Percentiles rank a stretch among this genome's conserved stretches.
Conservation (phyloP, 1,140 invertebrate species). For the Neodiprion fabricii region DNA sequence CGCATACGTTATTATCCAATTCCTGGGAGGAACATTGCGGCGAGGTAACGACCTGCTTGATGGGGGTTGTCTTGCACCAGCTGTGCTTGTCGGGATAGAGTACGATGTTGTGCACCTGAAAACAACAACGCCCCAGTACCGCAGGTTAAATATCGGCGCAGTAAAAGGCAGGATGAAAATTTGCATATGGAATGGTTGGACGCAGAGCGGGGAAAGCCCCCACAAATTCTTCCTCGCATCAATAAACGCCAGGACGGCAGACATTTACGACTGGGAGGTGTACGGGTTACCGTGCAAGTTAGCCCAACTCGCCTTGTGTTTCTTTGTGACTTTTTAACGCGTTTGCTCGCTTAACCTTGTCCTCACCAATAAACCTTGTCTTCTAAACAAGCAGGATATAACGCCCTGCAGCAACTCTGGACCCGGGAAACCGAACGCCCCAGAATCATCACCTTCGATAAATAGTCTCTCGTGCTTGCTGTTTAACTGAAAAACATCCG, state of each 20-base stretch:
- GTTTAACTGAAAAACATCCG: too few relatives aligned
- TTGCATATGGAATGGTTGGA: background rate
- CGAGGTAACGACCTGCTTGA: conserved; percentile 70
- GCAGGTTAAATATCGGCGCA: background rate
- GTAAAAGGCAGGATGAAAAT: background rate
- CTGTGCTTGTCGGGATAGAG: conserved; percentile 73
- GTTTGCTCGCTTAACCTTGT: background rate
- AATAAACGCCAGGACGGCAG: background rate
- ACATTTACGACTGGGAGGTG: conserved; percentile 1
- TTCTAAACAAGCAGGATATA: too few relatives aligned
- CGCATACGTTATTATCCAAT: conserved; percentile 74
- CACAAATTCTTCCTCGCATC: background rate
- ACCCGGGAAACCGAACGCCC: too few relatives aligned
- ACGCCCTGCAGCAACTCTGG: too few relatives aligned
- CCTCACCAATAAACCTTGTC: background rate
- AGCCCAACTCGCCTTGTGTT: background rate
- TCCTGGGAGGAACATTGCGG: conserved; percentile 68
- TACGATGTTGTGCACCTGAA: conserved; percentile 72
- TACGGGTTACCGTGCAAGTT: background rate
- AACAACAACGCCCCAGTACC: conserved; percentile 21
- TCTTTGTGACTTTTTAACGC: conserved; percentile 2
- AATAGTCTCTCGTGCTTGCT: too few relatives aligned
- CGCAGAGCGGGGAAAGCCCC: background rate
- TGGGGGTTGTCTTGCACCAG: conserved; percentile 73
- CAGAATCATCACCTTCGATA: too few relatives aligned